A percentile compares a stretch with the other conserved stretches of the same genome.
Conservation (phyloP, 2,888 invertebrate species). For the Philhelius pedissequus region DNA sequence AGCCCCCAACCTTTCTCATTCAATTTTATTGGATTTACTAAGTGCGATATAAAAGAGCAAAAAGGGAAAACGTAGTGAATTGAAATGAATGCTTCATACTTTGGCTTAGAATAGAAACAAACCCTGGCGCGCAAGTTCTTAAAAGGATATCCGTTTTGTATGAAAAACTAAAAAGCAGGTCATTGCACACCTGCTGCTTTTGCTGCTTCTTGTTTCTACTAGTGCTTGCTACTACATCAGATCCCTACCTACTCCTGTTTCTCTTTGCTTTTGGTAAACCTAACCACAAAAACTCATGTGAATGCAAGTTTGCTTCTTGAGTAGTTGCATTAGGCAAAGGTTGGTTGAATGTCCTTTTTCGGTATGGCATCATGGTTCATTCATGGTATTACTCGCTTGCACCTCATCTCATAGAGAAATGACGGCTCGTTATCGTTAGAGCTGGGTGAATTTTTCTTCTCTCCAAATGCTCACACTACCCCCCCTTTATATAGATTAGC, state of each 20-base stretch:
- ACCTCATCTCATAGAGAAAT: slow-evolving; percentile 42
- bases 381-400: slow-evolving; percentile 1
- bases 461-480: no score
- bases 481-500: slow-evolving; percentile 42
- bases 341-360: slow-evolving; percentile 56
- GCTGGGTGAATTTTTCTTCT: background rate
- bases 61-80: slow-evolving; percentile 47
- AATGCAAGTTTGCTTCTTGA: slow-evolving; percentile 51
- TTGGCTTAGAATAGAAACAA: slow-evolving; percentile 27
- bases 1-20: slow-evolving; percentile 24
- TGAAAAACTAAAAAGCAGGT: slow-evolving; percentile 44
- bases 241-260: background rate
- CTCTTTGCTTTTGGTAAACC: background rate
- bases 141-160: slow-evolving; percentile 58
- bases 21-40: slow-evolving; percentile 67
- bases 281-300: slow-evolving; percentile 48
- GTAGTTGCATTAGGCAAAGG: slow-evolving; percentile 54
- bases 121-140: slow-evolving; percentile 43
- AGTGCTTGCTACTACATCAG: background rate
- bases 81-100: slow-evolving; percentile 58
- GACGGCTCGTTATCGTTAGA: slow-evolving; percentile 54
- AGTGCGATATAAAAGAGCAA: slow-evolving; percentile 66
- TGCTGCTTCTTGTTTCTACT: background rate
- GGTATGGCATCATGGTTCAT: background rate
- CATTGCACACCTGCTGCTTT: slow-evolving; percentile 65